These are phyloP conservation scores for Thumatha senex DNA, from an alignment of 2,888 invertebrate species.

Conservation along the genomic window DNA sequence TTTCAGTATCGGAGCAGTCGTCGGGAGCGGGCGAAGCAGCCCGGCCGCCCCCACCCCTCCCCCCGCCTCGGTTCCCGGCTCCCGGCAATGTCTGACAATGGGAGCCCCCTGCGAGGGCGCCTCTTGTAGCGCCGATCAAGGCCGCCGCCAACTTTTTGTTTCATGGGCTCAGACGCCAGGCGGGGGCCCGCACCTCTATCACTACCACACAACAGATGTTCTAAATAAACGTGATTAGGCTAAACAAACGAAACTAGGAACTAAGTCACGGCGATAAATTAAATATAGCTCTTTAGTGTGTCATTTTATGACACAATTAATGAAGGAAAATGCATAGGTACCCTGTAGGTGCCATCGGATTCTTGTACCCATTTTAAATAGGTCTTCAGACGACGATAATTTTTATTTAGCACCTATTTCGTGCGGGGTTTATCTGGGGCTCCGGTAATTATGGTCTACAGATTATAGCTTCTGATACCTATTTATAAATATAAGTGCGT, in stretches of 20 bases:
- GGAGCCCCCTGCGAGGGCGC: slow-evolving; percentile 85
- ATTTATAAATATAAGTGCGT: slow-evolving; percentile 51
- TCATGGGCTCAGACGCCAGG: slow-evolving; percentile 85
- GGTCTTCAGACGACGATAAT: slow-evolving; percentile 49
- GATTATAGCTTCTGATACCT: slow-evolving; percentile 60
- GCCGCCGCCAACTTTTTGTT: slow-evolving; percentile 88
- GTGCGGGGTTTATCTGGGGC: slow-evolving; percentile 15
- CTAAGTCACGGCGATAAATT: slow-evolving; percentile 78
- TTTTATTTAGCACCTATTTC: slow-evolving; percentile 43
- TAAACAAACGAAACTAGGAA: slow-evolving; percentile 69
- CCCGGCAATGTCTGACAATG: slow-evolving; percentile 91
- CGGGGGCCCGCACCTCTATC: slow-evolving; percentile 71
- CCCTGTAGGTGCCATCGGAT: slow-evolving; percentile 72
- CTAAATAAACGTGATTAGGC: slow-evolving; percentile 82
- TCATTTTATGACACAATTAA: slow-evolving; percentile 79
- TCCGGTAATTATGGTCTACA: slow-evolving; percentile 40
- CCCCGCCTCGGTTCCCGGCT: slow-evolving; percentile 90
- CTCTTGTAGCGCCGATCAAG: slow-evolving; percentile 84
- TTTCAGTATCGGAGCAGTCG: slow-evolving; percentile 94
- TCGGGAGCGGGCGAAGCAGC: slow-evolving; percentile 88
- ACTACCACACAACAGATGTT: slow-evolving; percentile 83
- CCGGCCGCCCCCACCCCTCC: slow-evolving; percentile 92
- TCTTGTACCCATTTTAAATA: slow-evolving; percentile 77
- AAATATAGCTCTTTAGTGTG: slow-evolving; percentile 76
- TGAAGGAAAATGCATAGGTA: slow-evolving; percentile 64